phyloP scores from a whole-genome alignment of 2,113 vertebrate genomes.

The Stegostoma tigrinum region DNA sequence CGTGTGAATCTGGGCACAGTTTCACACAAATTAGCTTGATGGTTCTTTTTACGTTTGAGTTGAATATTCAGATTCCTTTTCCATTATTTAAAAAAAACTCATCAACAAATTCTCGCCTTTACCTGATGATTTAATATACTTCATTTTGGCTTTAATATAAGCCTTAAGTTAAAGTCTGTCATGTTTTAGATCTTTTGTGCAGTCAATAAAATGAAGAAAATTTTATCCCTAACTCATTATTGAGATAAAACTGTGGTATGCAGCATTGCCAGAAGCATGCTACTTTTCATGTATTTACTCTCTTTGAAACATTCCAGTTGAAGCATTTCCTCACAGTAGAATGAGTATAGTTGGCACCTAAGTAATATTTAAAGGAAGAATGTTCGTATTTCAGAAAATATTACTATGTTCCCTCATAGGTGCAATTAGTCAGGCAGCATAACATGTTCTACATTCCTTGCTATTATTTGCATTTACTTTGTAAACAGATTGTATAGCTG shows the following conservation, averaged over 20 bases:
- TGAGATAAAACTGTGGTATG: background rate
- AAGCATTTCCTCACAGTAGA: background rate
- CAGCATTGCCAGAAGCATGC: background rate
- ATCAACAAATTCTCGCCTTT: background rate
- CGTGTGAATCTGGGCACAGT: background rate
- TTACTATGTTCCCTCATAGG: background rate
- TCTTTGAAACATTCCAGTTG: background rate
- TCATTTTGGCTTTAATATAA: background rate
- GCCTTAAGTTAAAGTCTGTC: background rate
- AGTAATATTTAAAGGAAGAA: background rate
- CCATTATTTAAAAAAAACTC: background rate
- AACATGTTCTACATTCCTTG: background rate
- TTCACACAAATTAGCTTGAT: background rate
- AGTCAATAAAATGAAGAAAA: background rate
- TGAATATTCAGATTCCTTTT: background rate
- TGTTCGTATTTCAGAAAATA: background rate
- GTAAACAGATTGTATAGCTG: background rate
- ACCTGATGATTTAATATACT: background rate
- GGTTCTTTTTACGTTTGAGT: background rate
- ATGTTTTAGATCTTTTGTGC: background rate
- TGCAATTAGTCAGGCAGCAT: background rate
- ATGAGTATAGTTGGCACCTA: background rate
- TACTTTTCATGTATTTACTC: background rate
- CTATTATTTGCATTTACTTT: background rate
- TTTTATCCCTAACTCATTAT: background rate